Evolutionary conservation across 2,797 vertebrate species (phyloP), one percentile per base, ranked within the genome.

Genomic region (Cuniculus paca): DNA sequence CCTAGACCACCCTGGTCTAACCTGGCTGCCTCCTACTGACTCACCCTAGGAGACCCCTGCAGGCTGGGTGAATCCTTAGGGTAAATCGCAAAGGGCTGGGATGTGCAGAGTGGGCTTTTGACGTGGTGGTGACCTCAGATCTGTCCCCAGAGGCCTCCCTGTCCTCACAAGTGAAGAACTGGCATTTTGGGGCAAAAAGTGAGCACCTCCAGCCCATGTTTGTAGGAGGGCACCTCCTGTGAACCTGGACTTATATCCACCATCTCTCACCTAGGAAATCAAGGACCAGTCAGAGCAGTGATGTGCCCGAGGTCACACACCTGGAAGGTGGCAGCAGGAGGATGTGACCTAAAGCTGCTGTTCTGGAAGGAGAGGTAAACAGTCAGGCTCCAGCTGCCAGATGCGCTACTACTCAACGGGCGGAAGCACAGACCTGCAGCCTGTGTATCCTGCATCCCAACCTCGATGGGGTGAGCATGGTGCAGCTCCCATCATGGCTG

Each of bases 391-490:
- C 68, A 4, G 63, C 7, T 42, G 36, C 14, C 17, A 26, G 26
- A 28, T 5, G 1, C 19, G 50, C 63, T 13, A 16, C 4, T 0
- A 58, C 52, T 77, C 39, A 1, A 26, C 0, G 16, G 39, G 34
- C 54, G 20, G 28, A 48, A 54, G 26, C 20, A 34, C 24, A 85
- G 54, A 74, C 56, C 28, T 0, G 9, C 9, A 24, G 54, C 31
- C 61, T 9, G 42, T 3, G 0, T n/a, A 20, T 4, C n/a, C 79
- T 6, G 8, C 16, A 56, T 50, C 74, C 70, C 0, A 0, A 42
- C 28, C 10, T 50, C 26, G 31, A 5, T 14, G 50, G 14, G 9
- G 22, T 50, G 28, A 19, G 9, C n/a, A 20, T 5, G 20, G 75
- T 36, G 77, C n/a, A n/a, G 60, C 50, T 20, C 74, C 83, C 22